These are phyloP conservation scores for Zosterops pallidus DNA, from an alignment of 2,113 vertebrate genomes.

Conservation along the genomic window DNA sequence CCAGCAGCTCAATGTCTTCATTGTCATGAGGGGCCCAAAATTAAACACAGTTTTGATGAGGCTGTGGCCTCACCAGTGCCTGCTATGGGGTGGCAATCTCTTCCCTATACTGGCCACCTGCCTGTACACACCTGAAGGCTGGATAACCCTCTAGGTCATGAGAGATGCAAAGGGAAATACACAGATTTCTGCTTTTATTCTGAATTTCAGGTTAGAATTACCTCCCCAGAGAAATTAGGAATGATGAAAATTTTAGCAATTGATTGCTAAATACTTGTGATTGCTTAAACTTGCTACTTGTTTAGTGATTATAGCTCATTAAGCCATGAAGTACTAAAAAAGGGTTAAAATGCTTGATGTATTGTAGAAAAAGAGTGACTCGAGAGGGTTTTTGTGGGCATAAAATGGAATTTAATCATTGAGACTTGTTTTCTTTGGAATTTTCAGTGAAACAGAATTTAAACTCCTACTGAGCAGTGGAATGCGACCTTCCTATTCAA, in stretches of 20 bases:
- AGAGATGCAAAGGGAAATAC: background rate
- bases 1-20: background rate
- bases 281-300: background rate
- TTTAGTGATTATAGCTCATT: background rate
- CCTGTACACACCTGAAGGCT: background rate
- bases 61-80: background rate
- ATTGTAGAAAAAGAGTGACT: background rate
- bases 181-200: background rate
- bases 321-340: background rate
- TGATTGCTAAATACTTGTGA: background rate
- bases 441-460: background rate
- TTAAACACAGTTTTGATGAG: background rate
- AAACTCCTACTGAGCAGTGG: background rate
- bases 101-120: background rate
- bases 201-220: background rate
- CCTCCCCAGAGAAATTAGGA: background rate
- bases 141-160: background rate
- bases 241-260: background rate
- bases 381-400: background rate
- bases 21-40: background rate
- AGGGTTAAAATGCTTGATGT: background rate
- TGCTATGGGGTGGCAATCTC: fast-evolving
- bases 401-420: background rate
- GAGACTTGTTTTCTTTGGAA: background rate
- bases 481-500: background rate